Percentiles rank a stretch among this genome's conserved stretches.
These are phyloP conservation scores for Hyposmocoma kahamanoa DNA, from an alignment of 1,140 invertebrate genomes.

Conservation along the genomic window DNA sequence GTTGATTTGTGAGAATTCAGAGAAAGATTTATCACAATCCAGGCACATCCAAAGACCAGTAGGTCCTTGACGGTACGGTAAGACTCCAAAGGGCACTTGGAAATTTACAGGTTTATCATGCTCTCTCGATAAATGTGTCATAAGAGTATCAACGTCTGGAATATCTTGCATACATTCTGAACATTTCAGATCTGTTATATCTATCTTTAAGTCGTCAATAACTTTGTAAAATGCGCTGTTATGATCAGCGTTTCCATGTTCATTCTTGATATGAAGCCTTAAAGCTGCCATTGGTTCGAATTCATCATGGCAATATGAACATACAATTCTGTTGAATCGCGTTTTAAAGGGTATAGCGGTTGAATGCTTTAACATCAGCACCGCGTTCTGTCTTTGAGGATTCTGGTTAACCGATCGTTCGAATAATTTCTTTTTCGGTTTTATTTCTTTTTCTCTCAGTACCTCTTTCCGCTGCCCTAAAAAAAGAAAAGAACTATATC, in stretches of 20 bases:
- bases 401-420: constrained; percentile 64
- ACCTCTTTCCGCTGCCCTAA: constrained; percentile 57
- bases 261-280: constrained; percentile 44
- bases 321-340: constrained; percentile 59
- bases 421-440: constrained; percentile 62
- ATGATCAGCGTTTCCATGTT: constrained; percentile 46
- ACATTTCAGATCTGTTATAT: constrained; percentile 56
- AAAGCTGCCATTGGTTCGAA: constrained; percentile 50
- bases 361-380: constrained; percentile 52
- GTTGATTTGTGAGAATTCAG: constrained; percentile 58
- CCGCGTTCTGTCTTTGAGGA: constrained; percentile 58
- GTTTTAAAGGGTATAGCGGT: constrained; percentile 62
- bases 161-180: constrained; percentile 40
- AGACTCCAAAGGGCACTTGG: constrained; percentile 50
- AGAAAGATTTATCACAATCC: constrained; percentile 53
- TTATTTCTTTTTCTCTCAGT: constrained; percentile 54
- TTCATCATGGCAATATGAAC: constrained; percentile 60
- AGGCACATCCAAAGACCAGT: constrained; percentile 52
- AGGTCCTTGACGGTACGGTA: constrained; percentile 48
- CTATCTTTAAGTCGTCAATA: constrained; percentile 53
- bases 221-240: constrained; percentile 64
- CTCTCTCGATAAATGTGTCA: constrained; percentile 48
- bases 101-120: constrained; percentile 51
- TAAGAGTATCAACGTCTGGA: constrained; percentile 40
- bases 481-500: constrained; percentile 62